Conservation (phyloP, 2,797 vertebrate species). For the Smutsia gigantea region DNA sequence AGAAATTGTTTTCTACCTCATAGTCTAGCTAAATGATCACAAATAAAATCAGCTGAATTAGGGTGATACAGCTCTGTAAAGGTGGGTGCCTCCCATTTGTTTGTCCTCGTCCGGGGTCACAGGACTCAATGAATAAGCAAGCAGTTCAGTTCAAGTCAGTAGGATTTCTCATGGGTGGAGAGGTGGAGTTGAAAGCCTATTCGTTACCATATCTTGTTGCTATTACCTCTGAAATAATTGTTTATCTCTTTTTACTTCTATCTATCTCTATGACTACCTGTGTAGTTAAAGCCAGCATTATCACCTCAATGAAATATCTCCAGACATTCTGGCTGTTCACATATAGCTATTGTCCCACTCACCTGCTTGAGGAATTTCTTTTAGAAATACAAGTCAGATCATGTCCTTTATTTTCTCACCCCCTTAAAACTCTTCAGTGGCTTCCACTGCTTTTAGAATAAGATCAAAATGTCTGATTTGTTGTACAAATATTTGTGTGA, state of each 20-base stretch:
- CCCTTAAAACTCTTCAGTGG: background rate
- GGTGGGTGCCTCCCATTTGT: background rate
- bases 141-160: background rate
- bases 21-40: background rate
- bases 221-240: background rate
- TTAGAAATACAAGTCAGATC: background rate
- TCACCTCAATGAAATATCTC: background rate
- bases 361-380: background rate
- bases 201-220: background rate
- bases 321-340: background rate
- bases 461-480: background rate
- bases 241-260: background rate
- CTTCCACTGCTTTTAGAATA: background rate
- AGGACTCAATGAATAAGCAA: background rate
- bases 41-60: background rate
- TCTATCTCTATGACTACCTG: background rate
- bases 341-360: background rate
- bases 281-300: background rate
- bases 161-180: background rate
- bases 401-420: background rate
- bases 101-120: background rate
- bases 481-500: background rate
- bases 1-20: background rate
- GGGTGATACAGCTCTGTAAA: background rate
- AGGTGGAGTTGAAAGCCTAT: background rate